A percentile compares a stretch with the other conserved stretches of the same genome.
Evolutionary conservation across 2,797 vertebrate genomes (phyloP).

Genomic region (Sebastolobus altivelis): DNA sequence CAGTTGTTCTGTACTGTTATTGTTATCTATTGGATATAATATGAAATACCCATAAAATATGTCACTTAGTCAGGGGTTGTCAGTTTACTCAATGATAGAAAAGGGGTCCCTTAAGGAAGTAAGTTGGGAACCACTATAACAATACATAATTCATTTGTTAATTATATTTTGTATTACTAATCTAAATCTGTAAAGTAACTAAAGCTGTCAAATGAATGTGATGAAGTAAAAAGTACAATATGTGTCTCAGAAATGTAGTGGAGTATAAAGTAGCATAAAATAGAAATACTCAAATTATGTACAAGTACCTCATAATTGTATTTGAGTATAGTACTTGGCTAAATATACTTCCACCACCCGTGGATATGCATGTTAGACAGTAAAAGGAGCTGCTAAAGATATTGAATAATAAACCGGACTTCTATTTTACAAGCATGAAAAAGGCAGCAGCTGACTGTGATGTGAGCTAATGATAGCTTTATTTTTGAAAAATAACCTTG

Average conservation of each 20-base stretch:
- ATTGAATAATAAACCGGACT: background rate
- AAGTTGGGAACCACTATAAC: too few species aligned
- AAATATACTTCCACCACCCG: background rate
- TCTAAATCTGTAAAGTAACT: background rate
- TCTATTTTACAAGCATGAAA: background rate
- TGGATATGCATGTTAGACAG: background rate
- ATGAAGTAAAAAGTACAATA: background rate
- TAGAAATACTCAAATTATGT: background rate
- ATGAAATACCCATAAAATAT: too few species aligned
- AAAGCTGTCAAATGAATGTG: background rate
- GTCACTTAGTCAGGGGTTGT: too few species aligned
- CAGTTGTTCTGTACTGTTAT: too few species aligned
- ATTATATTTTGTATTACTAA: background rate
- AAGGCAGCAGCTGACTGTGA: background rate
- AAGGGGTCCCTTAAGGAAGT: too few species aligned
- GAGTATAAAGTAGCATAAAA: background rate
- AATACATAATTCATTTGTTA: too few species aligned
- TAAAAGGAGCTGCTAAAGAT: background rate
- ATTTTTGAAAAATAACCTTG: conserved; percentile 24
- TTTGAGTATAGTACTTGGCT: background rate
- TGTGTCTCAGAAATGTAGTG: background rate
- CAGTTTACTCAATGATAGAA: too few species aligned
- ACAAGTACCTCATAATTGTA: background rate
- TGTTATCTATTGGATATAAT: too few species aligned
- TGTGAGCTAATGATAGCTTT: conserved; percentile 6